Evolutionary conservation across 2,888 invertebrate species (phyloP).

Genomic region (Drosophila siamana): DNA sequence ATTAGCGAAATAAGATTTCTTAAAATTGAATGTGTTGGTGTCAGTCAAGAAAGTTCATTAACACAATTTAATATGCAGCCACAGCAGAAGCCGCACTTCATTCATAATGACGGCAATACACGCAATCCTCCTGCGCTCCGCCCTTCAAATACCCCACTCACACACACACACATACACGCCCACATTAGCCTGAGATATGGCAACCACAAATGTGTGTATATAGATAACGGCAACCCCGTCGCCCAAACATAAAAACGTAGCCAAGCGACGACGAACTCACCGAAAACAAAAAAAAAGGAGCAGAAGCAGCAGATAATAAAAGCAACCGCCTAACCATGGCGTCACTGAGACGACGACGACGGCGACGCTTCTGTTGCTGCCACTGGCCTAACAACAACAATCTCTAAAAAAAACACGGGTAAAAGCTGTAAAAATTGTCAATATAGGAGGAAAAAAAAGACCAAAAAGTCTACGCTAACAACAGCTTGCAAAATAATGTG

Average conservation of each 20-base stretch:
- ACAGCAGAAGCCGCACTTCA: conserved; percentile 47
- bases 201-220: conserved; percentile 64
- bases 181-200: conserved; percentile 40
- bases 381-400: conserved; percentile 27
- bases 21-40: conserved; percentile 13
- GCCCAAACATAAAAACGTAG: conserved; percentile 65
- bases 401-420: conserved; percentile 46
- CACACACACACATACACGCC: conserved; percentile 25
- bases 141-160: conserved; percentile 5
- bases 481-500: conserved; percentile 71
- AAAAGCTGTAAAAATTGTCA: conserved; percentile 79
- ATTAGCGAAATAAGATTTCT: conserved; percentile 43
- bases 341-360: conserved; percentile 63
- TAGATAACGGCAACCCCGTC: conserved; percentile 71
- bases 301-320: conserved; percentile 67
- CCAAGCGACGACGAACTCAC: conserved; percentile 66
- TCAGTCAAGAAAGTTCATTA: conserved; percentile 63
- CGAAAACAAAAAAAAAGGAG: conserved; percentile 41
- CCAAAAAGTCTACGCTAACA: conserved; percentile 61
- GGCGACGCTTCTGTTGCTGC: conserved; percentile 31
- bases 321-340: conserved; percentile 74
- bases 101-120: conserved; percentile 63
- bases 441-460: conserved; percentile 54
- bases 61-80: conserved; percentile 59
- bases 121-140: conserved; percentile 20